A percentile compares a stretch with the other conserved stretches of the same genome.
phyloP scores from a whole-genome alignment of 2,797 vertebrate species.

The Myotis myotis region DNA sequence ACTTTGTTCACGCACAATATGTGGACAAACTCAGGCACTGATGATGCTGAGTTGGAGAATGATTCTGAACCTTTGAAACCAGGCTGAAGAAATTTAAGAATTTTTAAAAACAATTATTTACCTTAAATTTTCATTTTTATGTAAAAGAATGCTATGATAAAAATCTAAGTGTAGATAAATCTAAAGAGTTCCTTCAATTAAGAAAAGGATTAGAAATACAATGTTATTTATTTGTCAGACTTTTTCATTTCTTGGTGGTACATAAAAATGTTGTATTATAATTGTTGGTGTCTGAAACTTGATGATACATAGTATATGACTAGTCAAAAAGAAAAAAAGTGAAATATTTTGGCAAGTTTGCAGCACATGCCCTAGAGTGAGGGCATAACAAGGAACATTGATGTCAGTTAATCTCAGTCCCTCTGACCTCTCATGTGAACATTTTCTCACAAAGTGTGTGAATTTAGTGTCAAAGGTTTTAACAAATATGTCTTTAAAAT shows the following conservation, averaged over 20 bases:
- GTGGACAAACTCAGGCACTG: neutral
- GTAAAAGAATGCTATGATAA: neutral
- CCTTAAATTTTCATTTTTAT: neutral
- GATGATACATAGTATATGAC: neutral
- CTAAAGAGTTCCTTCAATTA: neutral
- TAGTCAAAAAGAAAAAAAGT: neutral
- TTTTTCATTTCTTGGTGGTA: neutral
- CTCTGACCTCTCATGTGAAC: neutral
- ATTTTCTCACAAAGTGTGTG: neutral
- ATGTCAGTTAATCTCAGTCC: neutral
- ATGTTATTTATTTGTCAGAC: neutral
- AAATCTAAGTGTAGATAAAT: neutral
- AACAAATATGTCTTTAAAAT: neutral
- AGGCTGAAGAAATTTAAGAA: neutral
- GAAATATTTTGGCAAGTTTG: conserved; percentile 1
- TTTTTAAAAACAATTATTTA: neutral
- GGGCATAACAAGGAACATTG: neutral
- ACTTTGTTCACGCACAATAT: neutral
- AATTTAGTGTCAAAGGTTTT: neutral
- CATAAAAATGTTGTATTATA: neutral
- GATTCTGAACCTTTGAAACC: neutral
- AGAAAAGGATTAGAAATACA: neutral
- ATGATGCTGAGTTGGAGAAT: neutral
- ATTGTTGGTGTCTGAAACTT: neutral
- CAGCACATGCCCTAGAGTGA: neutral